Evolutionary conservation across 2,888 invertebrate genomes (phyloP).

Genomic region (Aleiodes alternator): DNA sequence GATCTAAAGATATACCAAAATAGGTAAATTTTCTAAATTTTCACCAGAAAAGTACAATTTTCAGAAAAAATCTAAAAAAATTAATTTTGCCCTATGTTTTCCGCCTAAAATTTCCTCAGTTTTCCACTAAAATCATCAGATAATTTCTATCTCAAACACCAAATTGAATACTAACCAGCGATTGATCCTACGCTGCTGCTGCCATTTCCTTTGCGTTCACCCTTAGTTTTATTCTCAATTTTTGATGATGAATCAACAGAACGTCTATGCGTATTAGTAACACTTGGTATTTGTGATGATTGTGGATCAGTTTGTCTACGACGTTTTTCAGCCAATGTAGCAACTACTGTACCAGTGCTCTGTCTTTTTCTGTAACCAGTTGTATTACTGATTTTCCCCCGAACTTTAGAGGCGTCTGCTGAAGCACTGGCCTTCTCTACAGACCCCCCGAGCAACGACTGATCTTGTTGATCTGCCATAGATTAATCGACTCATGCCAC

Average conservation of each 20-base stretch:
- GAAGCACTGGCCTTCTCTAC: constrained; percentile 75
- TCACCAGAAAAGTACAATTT: too few species aligned
- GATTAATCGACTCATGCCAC: constrained; percentile 76
- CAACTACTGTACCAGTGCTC: constrained; percentile 66
- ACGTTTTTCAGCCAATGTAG: constrained; percentile 70
- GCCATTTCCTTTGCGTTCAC: constrained; percentile 71
- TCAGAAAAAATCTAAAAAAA: too few species aligned
- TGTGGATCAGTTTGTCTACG: constrained; percentile 68
- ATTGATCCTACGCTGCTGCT: constrained; percentile 70
- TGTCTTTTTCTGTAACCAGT: constrained; percentile 72
- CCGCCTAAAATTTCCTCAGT: too few species aligned
- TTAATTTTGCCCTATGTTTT: too few species aligned
- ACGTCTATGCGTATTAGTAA: constrained; percentile 61
- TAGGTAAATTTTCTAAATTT: too few species aligned
- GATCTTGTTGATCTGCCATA: constrained; percentile 76
- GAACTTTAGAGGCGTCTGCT: constrained; percentile 74
- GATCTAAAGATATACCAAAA: too few species aligned
- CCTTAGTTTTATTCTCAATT: constrained; percentile 66
- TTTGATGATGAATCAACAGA: constrained; percentile 64
- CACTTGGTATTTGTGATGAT: constrained; percentile 61
- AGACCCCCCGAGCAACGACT: constrained; percentile 75
- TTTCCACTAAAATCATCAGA: too few species aligned
- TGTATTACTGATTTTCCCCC: constrained; percentile 69
- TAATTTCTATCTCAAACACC: background rate
- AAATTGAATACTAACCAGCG: constrained; percentile 61